A percentile compares a stretch with the other conserved stretches of the same genome.
These are phyloP conservation scores for Chiloscyllium plagiosum DNA, from an alignment of 2,113 vertebrate species.

Conservation along the genomic window DNA sequence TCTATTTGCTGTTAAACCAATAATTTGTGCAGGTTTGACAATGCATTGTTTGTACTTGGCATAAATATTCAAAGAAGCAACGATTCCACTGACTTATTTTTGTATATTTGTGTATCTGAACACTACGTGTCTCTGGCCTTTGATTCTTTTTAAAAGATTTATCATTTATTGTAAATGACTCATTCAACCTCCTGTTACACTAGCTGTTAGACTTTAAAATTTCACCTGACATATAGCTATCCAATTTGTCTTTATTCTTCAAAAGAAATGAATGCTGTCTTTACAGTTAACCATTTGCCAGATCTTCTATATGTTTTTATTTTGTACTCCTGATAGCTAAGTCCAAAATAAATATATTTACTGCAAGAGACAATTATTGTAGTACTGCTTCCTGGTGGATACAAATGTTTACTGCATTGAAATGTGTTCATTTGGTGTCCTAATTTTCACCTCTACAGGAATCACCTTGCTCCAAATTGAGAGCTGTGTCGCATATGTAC, in stretches of 20 bases:
- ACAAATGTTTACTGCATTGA: too few relatives aligned
- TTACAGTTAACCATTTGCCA: too few relatives aligned
- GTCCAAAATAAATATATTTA: too few relatives aligned
- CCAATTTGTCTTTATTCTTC: background rate
- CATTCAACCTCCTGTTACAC: background rate
- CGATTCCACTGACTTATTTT: background rate
- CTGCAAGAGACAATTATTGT: too few relatives aligned
- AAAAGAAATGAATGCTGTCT: background rate
- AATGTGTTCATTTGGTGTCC: too few relatives aligned
- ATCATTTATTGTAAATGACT: background rate
- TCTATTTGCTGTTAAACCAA: background rate
- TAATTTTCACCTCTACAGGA: too few relatives aligned
- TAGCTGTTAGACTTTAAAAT: background rate
- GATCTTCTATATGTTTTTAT: too few relatives aligned
- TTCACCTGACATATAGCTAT: background rate
- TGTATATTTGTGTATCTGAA: background rate
- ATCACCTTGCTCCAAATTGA: too few relatives aligned
- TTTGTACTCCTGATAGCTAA: too few relatives aligned
- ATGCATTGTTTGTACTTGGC: background rate
- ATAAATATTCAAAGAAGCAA: background rate
- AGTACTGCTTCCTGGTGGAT: too few relatives aligned
- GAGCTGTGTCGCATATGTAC: too few relatives aligned
- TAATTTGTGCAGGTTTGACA: background rate
- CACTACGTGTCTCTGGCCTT: background rate
- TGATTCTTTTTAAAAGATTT: background rate